Conservation (phyloP, 2,797 vertebrate species). For the Setipinna tenuifilis region DNA sequence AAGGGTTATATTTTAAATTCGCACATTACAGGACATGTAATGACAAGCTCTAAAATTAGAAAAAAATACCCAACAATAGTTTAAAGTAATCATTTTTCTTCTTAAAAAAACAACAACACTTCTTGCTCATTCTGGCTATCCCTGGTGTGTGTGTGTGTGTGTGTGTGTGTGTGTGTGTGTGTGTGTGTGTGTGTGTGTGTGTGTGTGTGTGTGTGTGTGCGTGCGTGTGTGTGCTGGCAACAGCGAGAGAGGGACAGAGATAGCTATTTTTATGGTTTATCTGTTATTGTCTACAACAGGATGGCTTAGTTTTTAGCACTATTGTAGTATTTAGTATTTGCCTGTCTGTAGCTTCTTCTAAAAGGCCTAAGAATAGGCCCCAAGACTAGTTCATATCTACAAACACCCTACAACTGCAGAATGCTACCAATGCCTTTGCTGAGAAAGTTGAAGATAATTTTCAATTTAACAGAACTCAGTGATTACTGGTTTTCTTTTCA, state of each 20-base stretch:
- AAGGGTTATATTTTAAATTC: not conserved
- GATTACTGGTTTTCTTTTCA: too few relatives aligned
- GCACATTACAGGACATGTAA: not conserved
- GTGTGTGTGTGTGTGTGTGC: constrained; percentile 28
- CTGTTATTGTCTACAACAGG: not conserved
- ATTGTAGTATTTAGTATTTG: too few relatives aligned
- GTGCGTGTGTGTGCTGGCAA: constrained; percentile 26
- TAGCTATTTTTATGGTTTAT: not conserved
- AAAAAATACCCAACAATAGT: not conserved
- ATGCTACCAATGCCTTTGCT: too few relatives aligned
- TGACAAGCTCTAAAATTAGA: not conserved
- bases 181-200: constrained; percentile 29
- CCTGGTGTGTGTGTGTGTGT: not conserved
- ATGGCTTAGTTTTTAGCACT: not conserved
- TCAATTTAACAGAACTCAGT: too few relatives aligned
- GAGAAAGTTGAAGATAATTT: too few relatives aligned
- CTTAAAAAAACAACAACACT: not conserved
- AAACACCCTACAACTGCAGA: too few relatives aligned
- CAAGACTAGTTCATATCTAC: too few relatives aligned
- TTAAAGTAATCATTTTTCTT: too few relatives aligned
- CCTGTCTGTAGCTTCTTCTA: too few relatives aligned
- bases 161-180: constrained; percentile 28
- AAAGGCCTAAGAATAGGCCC: too few relatives aligned
- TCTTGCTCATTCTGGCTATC: too few relatives aligned
- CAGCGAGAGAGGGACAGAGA: not conserved